A percentile compares a stretch with the other conserved stretches of the same genome.
Conservation (phyloP, 2,797 vertebrate species). For the Microtus obscurus region DNA sequence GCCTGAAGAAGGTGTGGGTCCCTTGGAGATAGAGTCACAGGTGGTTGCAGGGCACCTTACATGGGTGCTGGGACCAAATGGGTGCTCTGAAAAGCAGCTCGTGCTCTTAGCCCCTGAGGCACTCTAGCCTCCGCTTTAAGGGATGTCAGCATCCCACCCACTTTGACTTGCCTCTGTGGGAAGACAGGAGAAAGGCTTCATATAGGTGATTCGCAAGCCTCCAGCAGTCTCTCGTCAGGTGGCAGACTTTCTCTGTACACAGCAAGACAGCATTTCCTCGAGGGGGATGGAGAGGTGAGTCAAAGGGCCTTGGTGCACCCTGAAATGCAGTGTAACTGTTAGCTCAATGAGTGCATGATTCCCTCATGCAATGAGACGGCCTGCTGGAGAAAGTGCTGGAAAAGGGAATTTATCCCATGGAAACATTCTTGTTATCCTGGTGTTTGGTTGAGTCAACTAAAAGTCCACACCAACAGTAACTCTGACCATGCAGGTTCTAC, state of each 20-base stretch:
- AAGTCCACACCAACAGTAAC: slow-evolving; percentile 12
- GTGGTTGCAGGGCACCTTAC: background rate
- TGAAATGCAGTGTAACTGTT: background rate
- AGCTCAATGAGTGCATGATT: background rate
- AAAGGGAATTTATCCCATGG: slow-evolving; percentile 56
- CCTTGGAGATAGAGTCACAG: background rate
- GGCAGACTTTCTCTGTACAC: background rate
- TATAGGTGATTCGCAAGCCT: background rate
- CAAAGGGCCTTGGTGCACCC: background rate
- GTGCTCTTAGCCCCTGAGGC: background rate
- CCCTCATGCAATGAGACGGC: slow-evolving; percentile 39
- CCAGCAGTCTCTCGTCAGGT: background rate
- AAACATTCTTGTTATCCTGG: slow-evolving; percentile 67
- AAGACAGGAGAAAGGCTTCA: background rate
- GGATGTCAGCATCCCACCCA: background rate
- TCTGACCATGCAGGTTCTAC: slow-evolving; percentile 44
- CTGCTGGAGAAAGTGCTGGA: slow-evolving; percentile 10
- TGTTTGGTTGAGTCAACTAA: slow-evolving; percentile 55
- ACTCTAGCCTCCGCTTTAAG: background rate
- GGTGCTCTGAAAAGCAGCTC: background rate
- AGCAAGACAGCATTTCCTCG: background rate
- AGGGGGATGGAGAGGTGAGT: background rate
- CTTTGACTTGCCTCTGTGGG: background rate
- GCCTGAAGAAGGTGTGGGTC: background rate
- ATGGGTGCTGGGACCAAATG: no score